Evolutionary conservation across 2,797 vertebrate species (phyloP).

Genomic region (Jordanella pulchra): DNA sequence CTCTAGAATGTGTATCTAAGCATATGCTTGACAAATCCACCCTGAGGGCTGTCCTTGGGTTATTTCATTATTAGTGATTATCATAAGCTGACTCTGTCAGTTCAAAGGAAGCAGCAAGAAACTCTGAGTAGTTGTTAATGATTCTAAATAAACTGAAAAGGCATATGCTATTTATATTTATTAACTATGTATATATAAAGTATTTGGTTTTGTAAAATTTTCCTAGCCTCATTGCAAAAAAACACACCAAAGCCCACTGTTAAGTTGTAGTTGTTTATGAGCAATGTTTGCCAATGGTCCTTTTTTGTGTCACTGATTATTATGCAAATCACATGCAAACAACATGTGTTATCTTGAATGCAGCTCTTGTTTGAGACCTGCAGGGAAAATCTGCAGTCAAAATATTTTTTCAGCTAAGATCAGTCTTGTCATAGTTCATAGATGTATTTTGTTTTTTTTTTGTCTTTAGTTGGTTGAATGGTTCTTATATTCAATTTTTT

Average conservation of each 20-base stretch:
- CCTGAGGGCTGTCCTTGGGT: constrained; percentile 40
- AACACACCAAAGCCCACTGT: background rate
- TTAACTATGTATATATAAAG: background rate
- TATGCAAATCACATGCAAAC: background rate
- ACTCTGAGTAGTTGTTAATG: background rate
- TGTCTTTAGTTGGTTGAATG: background rate
- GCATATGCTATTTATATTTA: background rate
- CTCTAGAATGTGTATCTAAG: constrained; percentile 22
- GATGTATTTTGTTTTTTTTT: background rate
- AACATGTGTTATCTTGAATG: background rate
- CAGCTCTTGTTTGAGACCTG: background rate
- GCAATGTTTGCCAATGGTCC: background rate
- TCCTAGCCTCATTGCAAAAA: background rate
- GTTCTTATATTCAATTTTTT: background rate
- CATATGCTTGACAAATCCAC: constrained; percentile 31
- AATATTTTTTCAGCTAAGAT: background rate
- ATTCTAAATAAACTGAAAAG: background rate
- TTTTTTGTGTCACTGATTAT: background rate
- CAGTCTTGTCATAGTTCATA: background rate
- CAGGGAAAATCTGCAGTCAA: background rate
- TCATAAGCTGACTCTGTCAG: background rate
- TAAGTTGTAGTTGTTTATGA: background rate
- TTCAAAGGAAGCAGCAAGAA: background rate
- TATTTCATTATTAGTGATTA: constrained; percentile 32
- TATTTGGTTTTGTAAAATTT: background rate